Conservation (phyloP, 2,888 invertebrate genomes). For the Eristalinus aeneus region DNA sequence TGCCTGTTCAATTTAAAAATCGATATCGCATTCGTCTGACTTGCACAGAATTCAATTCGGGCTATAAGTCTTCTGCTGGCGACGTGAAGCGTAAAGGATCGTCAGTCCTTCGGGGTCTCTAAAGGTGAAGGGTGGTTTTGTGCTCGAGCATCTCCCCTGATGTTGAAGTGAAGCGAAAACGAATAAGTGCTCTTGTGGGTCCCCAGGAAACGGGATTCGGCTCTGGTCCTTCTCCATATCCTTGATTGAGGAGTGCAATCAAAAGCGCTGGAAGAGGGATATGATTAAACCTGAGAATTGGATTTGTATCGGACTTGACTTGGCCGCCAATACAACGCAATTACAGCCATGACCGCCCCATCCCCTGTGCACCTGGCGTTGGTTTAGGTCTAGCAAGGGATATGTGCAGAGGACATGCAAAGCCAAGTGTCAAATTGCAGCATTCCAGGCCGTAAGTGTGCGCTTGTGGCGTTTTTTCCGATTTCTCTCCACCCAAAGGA, state of each 20-base stretch:
- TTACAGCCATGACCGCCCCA: background rate
- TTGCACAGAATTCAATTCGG: slow-evolving; percentile 17
- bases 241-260: background rate
- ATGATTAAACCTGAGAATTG: background rate
- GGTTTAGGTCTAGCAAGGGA: background rate
- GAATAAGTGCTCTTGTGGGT: background rate
- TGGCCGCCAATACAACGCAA: background rate
- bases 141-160: background rate
- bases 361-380: background rate
- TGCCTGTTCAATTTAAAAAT: slow-evolving; percentile 39
- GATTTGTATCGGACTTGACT: too few relatives aligned
- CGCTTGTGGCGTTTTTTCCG: background rate
- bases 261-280: background rate
- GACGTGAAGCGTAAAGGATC: background rate
- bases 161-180: background rate
- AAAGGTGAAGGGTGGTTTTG: background rate
- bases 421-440: background rate
- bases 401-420: background rate
- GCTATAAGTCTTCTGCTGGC: background rate
- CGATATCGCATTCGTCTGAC: slow-evolving; percentile 27
- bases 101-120: background rate
- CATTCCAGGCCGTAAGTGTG: background rate
- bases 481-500: background rate
- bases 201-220: background rate
- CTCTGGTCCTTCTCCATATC: background rate